Evolutionary conservation across 2,797 vertebrate species (phyloP).

Genomic region (Epinephelus coioides): DNA sequence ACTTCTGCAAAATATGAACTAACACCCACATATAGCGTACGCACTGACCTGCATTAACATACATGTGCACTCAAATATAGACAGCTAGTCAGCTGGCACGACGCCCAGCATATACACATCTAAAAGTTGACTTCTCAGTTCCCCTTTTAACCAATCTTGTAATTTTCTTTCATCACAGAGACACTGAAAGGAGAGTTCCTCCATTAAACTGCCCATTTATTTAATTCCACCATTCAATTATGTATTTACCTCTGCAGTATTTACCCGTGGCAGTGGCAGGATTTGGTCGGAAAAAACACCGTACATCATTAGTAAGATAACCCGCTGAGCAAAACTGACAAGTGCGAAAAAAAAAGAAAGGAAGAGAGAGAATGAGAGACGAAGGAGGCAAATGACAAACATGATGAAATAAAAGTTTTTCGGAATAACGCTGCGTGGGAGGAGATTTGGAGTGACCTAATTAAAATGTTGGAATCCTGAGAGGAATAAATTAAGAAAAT

Average conservation of each 20-base stretch:
- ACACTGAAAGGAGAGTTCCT: conserved; percentile 22
- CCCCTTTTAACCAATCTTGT: background rate
- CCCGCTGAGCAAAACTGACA: conserved; percentile 68
- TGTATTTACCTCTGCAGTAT: conserved; percentile 65
- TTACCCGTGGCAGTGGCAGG: conserved; percentile 51
- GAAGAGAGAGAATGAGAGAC: conserved; percentile 47
- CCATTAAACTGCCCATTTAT: conserved; percentile 56
- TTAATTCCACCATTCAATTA: conserved; percentile 65
- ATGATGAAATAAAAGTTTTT: conserved; percentile 75
- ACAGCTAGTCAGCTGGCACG: background rate
- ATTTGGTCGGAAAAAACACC: conserved; percentile 39
- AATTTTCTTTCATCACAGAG: conserved; percentile 7
- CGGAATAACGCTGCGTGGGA: conserved; percentile 76
- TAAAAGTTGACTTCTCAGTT: background rate
- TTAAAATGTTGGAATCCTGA: conserved; percentile 86
- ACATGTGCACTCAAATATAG: background rate
- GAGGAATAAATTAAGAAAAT: conserved; percentile 86
- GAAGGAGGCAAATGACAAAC: conserved; percentile 74
- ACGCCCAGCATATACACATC: background rate
- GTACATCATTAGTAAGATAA: conserved; percentile 71
- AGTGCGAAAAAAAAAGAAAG: conserved; percentile 42
- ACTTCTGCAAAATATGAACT: conserved; percentile 28
- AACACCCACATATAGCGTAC: background rate
- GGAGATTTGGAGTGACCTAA: conserved; percentile 85
- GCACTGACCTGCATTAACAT: conserved; percentile 15